These are phyloP conservation scores for Pimpla rufipes DNA, from an alignment of 2,888 invertebrate genomes.

Conservation along the genomic window DNA sequence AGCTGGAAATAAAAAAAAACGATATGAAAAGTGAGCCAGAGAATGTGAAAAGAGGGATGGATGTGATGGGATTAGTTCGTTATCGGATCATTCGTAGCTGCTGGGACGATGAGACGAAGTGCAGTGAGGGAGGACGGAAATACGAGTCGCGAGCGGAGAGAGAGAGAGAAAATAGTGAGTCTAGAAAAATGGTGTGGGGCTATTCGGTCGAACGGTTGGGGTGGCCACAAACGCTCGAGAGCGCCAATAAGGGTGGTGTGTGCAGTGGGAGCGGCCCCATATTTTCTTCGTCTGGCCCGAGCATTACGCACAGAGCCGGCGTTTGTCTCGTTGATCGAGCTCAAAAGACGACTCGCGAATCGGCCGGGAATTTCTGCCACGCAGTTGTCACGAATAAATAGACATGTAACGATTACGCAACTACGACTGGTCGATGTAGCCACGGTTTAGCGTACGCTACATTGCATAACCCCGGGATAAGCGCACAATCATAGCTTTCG, in stretches of 20 bases:
- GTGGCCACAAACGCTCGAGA: constrained; percentile 41
- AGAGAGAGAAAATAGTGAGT: constrained; percentile 13
- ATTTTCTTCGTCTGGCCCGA: constrained; percentile 33
- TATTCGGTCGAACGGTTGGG: constrained; percentile 20
- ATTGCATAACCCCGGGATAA: neutral
- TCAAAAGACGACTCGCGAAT: constrained; percentile 6
- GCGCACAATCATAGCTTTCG: neutral
- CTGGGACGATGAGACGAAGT: constrained; percentile 7
- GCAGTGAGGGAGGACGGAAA: neutral
- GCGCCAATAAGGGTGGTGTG: constrained; percentile 31
- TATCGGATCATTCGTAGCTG: constrained; percentile 34
- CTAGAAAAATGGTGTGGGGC: constrained; percentile 14
- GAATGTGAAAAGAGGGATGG: constrained; percentile 34
- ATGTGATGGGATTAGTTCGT: constrained; percentile 39
- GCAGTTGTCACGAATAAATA: constrained; percentile 13
- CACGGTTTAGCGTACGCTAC: neutral
- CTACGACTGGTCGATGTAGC: neutral
- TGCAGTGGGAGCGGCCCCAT: constrained; percentile 31
- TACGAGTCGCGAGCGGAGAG: constrained; percentile 8
- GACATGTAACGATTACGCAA: constrained; percentile 33
- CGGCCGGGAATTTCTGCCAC: neutral
- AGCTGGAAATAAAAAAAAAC: neutral
- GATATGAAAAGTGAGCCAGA: neutral
- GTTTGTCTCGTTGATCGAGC: constrained; percentile 36
- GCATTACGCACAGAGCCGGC: constrained; percentile 36